phyloP scores from a whole-genome alignment of 92 coral and sea anemone genomes.

The Porites lobata region DNA sequence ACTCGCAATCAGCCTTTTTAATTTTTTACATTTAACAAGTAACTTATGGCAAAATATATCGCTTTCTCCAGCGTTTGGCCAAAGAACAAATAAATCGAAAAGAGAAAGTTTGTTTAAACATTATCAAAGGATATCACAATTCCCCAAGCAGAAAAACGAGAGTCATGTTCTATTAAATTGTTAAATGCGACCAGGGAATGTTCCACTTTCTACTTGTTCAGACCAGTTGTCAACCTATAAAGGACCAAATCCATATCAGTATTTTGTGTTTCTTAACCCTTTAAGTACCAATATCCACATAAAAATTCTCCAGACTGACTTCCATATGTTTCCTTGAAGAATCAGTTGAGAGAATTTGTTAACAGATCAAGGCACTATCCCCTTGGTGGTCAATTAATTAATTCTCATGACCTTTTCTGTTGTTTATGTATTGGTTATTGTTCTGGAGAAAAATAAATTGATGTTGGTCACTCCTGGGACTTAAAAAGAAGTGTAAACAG shows the following conservation, averaged over 20 bases:
- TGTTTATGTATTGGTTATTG: too few relatives aligned
- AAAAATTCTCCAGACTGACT: too few relatives aligned
- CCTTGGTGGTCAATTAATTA: too few relatives aligned
- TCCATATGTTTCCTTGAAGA: too few relatives aligned
- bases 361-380: too few relatives aligned
- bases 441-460: too few relatives aligned
- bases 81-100: conserved; percentile 1
- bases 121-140: not conserved
- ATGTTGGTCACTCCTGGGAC: too few relatives aligned
- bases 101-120: not conserved
- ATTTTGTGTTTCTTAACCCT: too few relatives aligned
- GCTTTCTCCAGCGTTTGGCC: not conserved
- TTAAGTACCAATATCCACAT: not conserved
- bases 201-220: conserved; percentile 88
- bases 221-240: conserved; percentile 91
- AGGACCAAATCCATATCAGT: not conserved
- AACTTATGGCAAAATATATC: not conserved
- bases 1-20: not conserved
- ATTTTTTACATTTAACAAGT: conserved; percentile 9
- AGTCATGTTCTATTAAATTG: not conserved
- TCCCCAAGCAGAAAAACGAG: not conserved
- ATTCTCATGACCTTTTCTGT: too few relatives aligned
- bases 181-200: conserved; percentile 90
- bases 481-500: too few relatives aligned
- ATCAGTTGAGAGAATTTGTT: too few relatives aligned